Base-by-base conservation (phyloP, 2,888 invertebrate genomes). In the Lymantria monacha region DNA sequence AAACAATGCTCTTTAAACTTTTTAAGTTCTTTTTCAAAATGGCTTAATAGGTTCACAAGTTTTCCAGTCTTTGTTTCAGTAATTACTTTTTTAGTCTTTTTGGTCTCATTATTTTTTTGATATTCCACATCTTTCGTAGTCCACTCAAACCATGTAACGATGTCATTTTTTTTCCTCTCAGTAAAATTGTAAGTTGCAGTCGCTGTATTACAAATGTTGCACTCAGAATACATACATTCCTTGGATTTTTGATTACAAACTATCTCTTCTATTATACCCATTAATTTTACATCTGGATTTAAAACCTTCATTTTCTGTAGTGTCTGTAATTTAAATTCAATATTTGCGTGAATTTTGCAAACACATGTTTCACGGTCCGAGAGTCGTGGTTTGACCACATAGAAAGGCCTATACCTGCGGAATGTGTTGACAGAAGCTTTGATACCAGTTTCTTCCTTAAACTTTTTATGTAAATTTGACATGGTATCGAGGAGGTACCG, bases 1-100 rank as follows among this genome's bases (percentile, higher is more conserved):
- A 44, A 44, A 15, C 14, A n/a, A 15, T 44, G 51, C 46, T 49
- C 46, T 56, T 42, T 60, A 53, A 48, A 60, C 49, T 33, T 45
- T 60, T 52, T 50, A 53, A 52, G 55, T 53, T 40, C n/a, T 30
- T 10, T 22, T 42, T 42, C 42, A 42, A 30, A 30, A n/a, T 30
- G 10, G 22, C 11, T 11, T 15, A 42, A 30, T n/a, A 42, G 22
- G 10, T 9, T 22, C 0, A 22, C 10, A 22, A 42, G 15, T 0
- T 42, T 42, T 7, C 10, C 42, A 11, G 42, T 22, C 22, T 42
- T 42, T 22, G n/a, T 11, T 30, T 11, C 7, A 11, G 9, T 15
- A 22, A 10, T 22, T 10, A 42, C n/a, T n/a, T 22, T 15, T 11
- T 42, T 42, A 9, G 11, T 22, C 22, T 22, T 22, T n/a, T 42